Evolutionary conservation across 2,113 vertebrate genomes (phyloP).

Genomic region (Larimichthys crocea): DNA sequence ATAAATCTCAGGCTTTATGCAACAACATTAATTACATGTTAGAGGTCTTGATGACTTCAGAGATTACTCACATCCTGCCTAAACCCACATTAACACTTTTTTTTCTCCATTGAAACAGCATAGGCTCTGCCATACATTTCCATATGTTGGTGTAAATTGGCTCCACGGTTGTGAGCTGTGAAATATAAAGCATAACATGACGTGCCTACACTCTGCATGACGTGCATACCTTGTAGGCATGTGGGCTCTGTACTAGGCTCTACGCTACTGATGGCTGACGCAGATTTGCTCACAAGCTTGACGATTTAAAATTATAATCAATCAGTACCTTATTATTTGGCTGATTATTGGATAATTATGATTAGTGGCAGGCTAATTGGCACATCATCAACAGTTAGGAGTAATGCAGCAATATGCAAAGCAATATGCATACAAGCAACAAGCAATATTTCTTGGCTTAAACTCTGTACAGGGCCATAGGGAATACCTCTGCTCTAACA

Average conservation of each 20-base stretch:
- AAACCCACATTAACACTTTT: background rate
- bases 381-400: background rate
- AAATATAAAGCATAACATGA: constrained; percentile 28
- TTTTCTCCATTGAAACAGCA: background rate
- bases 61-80: background rate
- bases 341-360: constrained; percentile 24
- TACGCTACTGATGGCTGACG: background rate
- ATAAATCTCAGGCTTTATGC: constrained; percentile 6
- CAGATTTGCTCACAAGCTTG: constrained; percentile 1
- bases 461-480: constrained; percentile 5
- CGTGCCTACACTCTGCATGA: background rate
- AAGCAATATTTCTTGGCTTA: background rate
- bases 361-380: background rate
- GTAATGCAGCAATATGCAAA: constrained; percentile 15
- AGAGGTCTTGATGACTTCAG: constrained; percentile 10
- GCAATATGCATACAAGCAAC: background rate
- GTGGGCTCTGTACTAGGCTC: background rate
- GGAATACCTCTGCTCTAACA: constrained; percentile 47
- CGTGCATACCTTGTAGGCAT: background rate
- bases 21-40: constrained; percentile 11
- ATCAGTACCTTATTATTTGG: constrained; percentile 21
- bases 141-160: background rate
- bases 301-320: constrained; percentile 27
- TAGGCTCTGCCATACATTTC: background rate
- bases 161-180: constrained; percentile 2